Conservation (phyloP, 2,113 vertebrate genomes). For the Syrrhaptes paradoxus region DNA sequence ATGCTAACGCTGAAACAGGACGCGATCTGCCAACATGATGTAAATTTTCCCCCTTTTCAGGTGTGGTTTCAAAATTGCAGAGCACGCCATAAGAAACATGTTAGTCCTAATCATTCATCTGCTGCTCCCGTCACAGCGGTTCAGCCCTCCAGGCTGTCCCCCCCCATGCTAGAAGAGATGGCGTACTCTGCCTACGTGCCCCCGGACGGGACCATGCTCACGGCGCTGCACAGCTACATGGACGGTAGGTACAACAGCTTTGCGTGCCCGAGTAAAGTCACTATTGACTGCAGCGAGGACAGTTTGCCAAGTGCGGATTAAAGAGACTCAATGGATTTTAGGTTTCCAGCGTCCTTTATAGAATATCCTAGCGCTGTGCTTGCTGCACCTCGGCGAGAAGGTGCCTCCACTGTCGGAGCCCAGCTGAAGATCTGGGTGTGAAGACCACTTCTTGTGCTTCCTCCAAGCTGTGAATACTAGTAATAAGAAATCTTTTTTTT, state of each 20-base stretch:
- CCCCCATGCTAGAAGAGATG: conserved; percentile 89
- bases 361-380: neutral
- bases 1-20: neutral
- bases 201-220: conserved; percentile 88
- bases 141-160: conserved; percentile 84
- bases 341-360: neutral
- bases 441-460: neutral
- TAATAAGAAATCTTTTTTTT: neutral
- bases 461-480: neutral
- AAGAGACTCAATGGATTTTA: neutral
- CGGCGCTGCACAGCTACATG: conserved; percentile 91
- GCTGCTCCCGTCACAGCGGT: conserved; percentile 81
- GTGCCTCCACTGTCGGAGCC: neutral
- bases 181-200: conserved; percentile 87
- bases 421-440: neutral
- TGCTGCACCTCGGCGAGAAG: neutral
- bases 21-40: neutral
- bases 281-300: neutral
- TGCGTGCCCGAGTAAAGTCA: neutral
- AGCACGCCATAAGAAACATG: conserved; percentile 95
- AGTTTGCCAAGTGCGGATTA: neutral
- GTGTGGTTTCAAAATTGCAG: conserved; percentile 98
- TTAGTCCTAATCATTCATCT: conserved; percentile 88
- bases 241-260: conserved; percentile 81
- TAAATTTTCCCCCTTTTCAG: conserved; percentile 58